Evolutionary conservation across 2,113 vertebrate species (phyloP).

Genomic region (Diphyllodes magnificus): DNA sequence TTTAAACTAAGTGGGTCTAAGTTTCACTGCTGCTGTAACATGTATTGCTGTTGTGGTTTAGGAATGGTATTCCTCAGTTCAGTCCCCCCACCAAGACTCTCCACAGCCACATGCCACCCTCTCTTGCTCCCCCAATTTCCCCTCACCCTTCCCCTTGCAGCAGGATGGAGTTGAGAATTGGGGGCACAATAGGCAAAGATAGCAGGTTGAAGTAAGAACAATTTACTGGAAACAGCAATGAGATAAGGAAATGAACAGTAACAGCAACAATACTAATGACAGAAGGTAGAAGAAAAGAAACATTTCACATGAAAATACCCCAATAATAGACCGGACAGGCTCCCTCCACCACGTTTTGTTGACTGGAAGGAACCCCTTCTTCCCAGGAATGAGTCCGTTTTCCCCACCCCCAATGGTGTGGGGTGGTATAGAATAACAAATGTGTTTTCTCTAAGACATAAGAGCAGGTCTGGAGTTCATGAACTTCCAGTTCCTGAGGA

Average conservation of each 20-base stretch:
- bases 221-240: neutral
- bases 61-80: neutral
- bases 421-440: neutral
- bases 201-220: neutral
- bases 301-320: rapidly evolving
- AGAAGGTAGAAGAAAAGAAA: neutral
- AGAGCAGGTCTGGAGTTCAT: neutral
- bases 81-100: neutral
- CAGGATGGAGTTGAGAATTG: neutral
- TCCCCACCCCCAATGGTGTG: rapidly evolving
- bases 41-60: neutral
- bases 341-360: neutral
- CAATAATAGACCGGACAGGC: rapidly evolving
- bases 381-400: neutral
- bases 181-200: neutral
- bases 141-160: neutral
- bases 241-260: neutral
- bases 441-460: rapidly evolving
- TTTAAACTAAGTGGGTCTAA: neutral
- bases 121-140: neutral
- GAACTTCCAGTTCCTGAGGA: neutral
- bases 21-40: neutral
- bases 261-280: neutral
- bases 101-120: rapidly evolving
- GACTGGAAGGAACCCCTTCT: neutral